phyloP scores from a whole-genome alignment of 2,113 vertebrate genomes.

The Felis chaus region DNA sequence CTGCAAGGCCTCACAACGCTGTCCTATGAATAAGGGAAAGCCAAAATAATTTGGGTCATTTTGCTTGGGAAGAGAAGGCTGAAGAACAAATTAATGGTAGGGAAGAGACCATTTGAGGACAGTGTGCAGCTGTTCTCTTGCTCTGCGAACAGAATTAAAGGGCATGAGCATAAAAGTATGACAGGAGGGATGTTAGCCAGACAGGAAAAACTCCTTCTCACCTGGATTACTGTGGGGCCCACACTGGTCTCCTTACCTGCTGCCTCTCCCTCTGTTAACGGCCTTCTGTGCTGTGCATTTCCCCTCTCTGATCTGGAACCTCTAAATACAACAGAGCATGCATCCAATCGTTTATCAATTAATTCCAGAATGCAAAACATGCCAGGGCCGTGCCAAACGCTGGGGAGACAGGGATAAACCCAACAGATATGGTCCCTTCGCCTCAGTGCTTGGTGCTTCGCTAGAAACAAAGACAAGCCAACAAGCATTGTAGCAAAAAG shows the following conservation, averaged over 20 bases:
- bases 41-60: slow-evolving; percentile 38
- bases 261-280: fast-evolving
- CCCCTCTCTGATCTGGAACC: background rate
- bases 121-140: slow-evolving; percentile 40
- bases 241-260: no score
- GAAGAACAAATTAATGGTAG: background rate
- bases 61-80: slow-evolving; percentile 35
- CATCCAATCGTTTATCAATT: background rate
- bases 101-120: background rate
- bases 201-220: background rate
- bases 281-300: background rate
- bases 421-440: fast-evolving
- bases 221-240: fast-evolving
- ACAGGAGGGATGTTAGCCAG: background rate
- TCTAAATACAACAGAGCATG: background rate
- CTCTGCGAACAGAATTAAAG: background rate
- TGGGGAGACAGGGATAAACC: background rate
- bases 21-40: background rate
- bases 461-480: background rate
- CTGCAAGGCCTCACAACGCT: background rate
- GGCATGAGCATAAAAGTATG: background rate
- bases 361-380: background rate
- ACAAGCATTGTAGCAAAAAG: background rate
- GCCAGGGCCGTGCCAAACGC: fast-evolving
- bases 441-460: background rate